Evolutionary conservation across 2,797 vertebrate genomes (phyloP).

Genomic region (Emydoidea blandingii): DNA sequence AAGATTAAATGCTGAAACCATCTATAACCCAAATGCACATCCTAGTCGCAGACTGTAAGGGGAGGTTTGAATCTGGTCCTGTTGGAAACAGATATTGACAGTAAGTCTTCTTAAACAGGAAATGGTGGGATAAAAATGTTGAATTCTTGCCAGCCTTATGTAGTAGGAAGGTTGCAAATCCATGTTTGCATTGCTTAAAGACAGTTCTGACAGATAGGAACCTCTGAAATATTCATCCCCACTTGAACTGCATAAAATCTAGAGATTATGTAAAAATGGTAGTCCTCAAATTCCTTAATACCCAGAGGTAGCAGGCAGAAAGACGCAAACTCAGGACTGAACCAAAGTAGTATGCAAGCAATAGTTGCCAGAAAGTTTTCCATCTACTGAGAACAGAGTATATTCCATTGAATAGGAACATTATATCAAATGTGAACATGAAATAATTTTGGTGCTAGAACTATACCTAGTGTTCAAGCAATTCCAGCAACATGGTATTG

Average conservation of each 20-base stretch:
- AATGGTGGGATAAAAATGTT: slow-evolving; percentile 72
- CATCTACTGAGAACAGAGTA: background rate
- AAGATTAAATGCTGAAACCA: slow-evolving; percentile 32
- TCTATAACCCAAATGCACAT: slow-evolving; percentile 22
- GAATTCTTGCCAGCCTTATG: slow-evolving; percentile 59
- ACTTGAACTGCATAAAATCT: slow-evolving; percentile 24
- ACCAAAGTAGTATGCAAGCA: background rate
- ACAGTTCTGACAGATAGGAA: slow-evolving; percentile 49
- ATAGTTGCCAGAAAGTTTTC: background rate
- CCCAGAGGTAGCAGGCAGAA: background rate
- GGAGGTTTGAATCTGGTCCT: slow-evolving; percentile 40
- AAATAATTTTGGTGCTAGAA: background rate
- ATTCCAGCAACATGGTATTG: background rate
- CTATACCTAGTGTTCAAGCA: background rate
- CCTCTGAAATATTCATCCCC: slow-evolving; percentile 28
- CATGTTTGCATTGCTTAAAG: slow-evolving; percentile 34
- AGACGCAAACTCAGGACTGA: background rate
- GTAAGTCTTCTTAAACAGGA: slow-evolving; percentile 64
- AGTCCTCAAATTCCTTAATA: slow-evolving; percentile 10
- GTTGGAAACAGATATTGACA: slow-evolving; percentile 49
- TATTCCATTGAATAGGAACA: slow-evolving; percentile 4
- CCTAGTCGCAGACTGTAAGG: slow-evolving; percentile 11
- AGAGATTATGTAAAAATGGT: background rate
- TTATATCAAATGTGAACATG: background rate
- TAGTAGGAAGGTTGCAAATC: slow-evolving; percentile 59